Evolutionary conservation across 2,113 vertebrate genomes (phyloP).

Genomic region (Charina bottae): DNA sequence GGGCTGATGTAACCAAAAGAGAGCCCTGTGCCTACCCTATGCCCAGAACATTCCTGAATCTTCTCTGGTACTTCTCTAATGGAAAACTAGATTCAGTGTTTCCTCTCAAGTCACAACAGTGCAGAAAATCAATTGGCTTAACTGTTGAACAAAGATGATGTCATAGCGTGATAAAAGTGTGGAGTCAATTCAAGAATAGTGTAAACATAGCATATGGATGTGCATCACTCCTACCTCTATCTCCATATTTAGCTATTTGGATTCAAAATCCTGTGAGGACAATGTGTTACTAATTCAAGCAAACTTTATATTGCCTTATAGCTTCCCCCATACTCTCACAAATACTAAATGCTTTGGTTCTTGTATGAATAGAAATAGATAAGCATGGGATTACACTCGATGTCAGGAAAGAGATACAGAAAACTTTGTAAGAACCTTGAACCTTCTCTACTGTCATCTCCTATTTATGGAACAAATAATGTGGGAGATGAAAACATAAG

Average conservation of each 20-base stretch:
- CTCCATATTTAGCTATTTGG: not conserved
- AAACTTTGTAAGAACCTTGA: not conserved
- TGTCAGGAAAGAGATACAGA: not conserved
- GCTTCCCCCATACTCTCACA: not conserved
- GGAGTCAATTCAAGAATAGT: not conserved
- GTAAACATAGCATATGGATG: not conserved
- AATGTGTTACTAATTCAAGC: not conserved
- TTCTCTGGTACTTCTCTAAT: not conserved
- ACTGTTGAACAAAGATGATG: not conserved
- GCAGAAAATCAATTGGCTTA: not conserved
- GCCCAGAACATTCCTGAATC: not conserved
- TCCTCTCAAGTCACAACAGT: not conserved
- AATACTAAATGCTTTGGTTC: not conserved
- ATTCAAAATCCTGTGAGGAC: not conserved
- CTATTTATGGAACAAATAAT: not conserved
- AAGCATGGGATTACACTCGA: not conserved
- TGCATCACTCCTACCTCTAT: not conserved
- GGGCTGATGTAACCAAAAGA: not conserved
- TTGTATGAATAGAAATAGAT: not conserved
- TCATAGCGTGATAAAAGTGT: not conserved
- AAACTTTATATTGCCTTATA: not conserved
- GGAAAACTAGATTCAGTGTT: not conserved
- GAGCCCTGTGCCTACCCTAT: not conserved
- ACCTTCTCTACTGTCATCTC: not conserved
- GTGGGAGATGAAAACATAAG: not conserved